Evolutionary conservation across 2,113 vertebrate genomes (phyloP).

Genomic region (zebrafish (Danio rerio)): DNA sequence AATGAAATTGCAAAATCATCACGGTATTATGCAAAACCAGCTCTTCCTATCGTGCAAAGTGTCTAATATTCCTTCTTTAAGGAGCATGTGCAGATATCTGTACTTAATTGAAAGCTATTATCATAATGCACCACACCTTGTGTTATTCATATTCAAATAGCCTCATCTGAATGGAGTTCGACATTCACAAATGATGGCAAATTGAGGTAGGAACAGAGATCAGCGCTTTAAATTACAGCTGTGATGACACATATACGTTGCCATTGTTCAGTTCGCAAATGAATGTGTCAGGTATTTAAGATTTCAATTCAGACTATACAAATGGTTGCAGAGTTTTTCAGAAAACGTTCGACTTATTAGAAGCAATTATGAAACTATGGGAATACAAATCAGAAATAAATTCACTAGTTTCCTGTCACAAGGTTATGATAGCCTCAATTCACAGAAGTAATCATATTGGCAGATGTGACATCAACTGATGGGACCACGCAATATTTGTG

Average conservation of each 20-base stretch:
- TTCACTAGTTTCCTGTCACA: background rate
- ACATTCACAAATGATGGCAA: constrained; percentile 70
- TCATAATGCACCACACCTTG: constrained; percentile 73
- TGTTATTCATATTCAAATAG: constrained; percentile 75
- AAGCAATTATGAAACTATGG: constrained; percentile 1
- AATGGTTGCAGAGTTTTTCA: background rate
- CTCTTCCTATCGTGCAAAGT: constrained; percentile 45
- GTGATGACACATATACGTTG: constrained; percentile 57
- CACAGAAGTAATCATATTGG: background rate
- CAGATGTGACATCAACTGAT: background rate
- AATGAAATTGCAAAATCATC: constrained; percentile 49
- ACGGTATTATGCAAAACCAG: constrained; percentile 31
- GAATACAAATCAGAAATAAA: constrained; percentile 2
- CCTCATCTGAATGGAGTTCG: constrained; percentile 67
- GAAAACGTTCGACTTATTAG: constrained; percentile 1
- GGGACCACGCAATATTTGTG: background rate
- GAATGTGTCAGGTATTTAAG: constrained; percentile 18
- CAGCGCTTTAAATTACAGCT: constrained; percentile 68
- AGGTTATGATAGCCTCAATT: background rate
- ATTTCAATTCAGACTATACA: constrained; percentile 4
- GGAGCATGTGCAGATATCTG: constrained; percentile 66
- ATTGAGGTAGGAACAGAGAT: constrained; percentile 65
- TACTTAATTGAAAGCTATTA: constrained; percentile 74
- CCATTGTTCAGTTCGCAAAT: constrained; percentile 43
- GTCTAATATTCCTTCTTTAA: constrained; percentile 59